Base-by-base conservation (phyloP, 1,140 invertebrate species). In the Hypsibius dujardini region DNA sequence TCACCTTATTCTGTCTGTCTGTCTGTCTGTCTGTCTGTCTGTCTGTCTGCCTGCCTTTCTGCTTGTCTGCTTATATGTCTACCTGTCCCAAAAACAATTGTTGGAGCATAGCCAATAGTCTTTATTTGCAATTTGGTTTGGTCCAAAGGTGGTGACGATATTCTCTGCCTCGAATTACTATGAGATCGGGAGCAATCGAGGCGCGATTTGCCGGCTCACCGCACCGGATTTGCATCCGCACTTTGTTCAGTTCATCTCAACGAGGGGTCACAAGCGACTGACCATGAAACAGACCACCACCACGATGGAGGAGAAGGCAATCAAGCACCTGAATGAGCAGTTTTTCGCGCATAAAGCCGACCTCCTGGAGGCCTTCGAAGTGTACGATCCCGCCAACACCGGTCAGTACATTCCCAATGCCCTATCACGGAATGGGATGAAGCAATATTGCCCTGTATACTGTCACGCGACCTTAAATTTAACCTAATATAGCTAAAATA, bases 101-200 rank as follows among this genome's bases (percentile, higher is more conserved):
- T 28, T 28, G 28, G 28, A 28, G 28, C 28, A 28, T 28, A 28
- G 28, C 28, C 28, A 28, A 28, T 28, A 28, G 28, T 28, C 0
- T 28, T 28, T 28, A 28, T 28, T 28, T 28, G 28, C 28, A 28
- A 28, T 28, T 28, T 28, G 28, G 28, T 28, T 28, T 28, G 28
- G 28, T 28, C 28, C 28, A 1, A 74, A 91, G 88, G 87, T 91
- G 62, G 84, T 95, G 73, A 95, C 91, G 50, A 87, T 94, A 74
- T 95, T 95, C 79, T 93, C 90, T 7, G 91, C 90, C 1, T 94
- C 91, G 1, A 93, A 93, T 79, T 95, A 94, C 78, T 95, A 95
- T 79, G 90, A 92, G 77, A 82, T 88, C 46, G 90, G 90, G 1
- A 92, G 89, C 45, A 95, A 95, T 77, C 88, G 90, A 76, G 91